Percentiles rank a stretch among this genome's conserved stretches.
Conservation (phyloP, 2,113 vertebrate genomes). For the Nyctibius bracteatus region DNA sequence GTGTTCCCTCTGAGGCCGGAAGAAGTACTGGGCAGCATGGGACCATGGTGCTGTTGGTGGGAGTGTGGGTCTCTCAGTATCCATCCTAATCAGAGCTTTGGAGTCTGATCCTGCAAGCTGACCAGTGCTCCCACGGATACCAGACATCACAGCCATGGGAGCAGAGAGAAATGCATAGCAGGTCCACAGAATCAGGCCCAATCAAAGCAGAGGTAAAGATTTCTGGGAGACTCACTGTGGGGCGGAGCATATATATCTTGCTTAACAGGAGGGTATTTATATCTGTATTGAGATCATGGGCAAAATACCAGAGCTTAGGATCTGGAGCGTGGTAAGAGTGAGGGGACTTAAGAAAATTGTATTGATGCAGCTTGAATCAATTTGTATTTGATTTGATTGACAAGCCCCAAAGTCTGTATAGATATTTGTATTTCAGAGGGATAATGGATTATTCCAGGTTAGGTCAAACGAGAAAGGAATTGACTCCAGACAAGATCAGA, state of each 20-base stretch:
- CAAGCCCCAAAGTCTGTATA: neutral
- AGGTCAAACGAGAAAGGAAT: neutral
- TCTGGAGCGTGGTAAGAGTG: rapidly evolving
- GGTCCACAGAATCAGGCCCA: neutral
- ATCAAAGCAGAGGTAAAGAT: neutral
- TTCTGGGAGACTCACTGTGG: neutral
- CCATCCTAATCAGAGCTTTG: neutral
- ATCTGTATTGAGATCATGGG: neutral
- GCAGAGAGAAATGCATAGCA: neutral
- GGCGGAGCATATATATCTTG: neutral
- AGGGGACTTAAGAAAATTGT: neutral
- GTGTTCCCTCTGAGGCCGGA: neutral
- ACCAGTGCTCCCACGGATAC: neutral
- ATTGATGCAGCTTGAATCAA: neutral
- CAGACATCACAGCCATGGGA: neutral
- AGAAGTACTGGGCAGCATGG: neutral
- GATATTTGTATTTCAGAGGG: neutral
- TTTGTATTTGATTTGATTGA: neutral
- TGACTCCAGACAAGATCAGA: neutral
- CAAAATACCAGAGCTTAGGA: neutral
- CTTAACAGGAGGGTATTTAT: neutral
- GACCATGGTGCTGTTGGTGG: neutral
- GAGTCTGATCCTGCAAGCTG: neutral
- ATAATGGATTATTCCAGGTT: neutral
- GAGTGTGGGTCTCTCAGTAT: rapidly evolving